phyloP scores from a whole-genome alignment of 2,888 invertebrate genomes.

The Cheilosia impressa region DNA sequence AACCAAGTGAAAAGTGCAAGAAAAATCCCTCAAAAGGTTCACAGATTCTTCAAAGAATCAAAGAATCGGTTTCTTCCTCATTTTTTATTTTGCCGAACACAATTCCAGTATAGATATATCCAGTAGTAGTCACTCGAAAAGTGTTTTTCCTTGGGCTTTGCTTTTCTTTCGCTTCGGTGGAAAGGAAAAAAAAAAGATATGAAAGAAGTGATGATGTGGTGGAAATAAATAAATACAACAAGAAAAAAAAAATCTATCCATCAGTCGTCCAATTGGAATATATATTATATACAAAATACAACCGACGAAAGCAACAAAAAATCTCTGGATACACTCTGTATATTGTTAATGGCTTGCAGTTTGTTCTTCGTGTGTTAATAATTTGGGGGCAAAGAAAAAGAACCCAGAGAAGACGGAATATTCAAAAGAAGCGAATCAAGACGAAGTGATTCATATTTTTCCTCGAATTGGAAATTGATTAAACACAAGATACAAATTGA shows the following conservation, averaged over 20 bases:
- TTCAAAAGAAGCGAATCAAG: slow-evolving; percentile 21
- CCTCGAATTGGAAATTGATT: slow-evolving; percentile 63
- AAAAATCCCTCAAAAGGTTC: slow-evolving; percentile 31
- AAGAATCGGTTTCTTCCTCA: slow-evolving; percentile 5
- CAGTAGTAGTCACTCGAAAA: slow-evolving; percentile 18
- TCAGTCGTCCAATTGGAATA: slow-evolving; percentile 41
- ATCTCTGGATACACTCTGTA: slow-evolving; percentile 37
- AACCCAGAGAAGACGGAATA: slow-evolving; percentile 19
- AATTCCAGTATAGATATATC: slow-evolving; percentile 49
- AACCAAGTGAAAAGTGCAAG: slow-evolving; percentile 56
- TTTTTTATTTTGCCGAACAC: slow-evolving; percentile 18
- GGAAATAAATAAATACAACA: slow-evolving; percentile 61
- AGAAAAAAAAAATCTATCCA: slow-evolving; percentile 27
- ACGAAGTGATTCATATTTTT: slow-evolving; percentile 56
- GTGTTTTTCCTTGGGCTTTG: slow-evolving; percentile 9
- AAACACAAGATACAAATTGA: slow-evolving; percentile 53
- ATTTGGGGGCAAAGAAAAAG: slow-evolving; percentile 31
- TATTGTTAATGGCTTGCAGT: slow-evolving; percentile 4
- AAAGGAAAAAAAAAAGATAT: slow-evolving; percentile 31
- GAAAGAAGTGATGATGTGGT: slow-evolving; percentile 72
- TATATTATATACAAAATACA: background rate
- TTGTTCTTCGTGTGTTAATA: slow-evolving; percentile 8
- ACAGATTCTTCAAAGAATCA: slow-evolving; percentile 36
- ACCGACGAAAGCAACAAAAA: slow-evolving; percentile 8
- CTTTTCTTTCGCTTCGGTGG: slow-evolving; percentile 43